phyloP scores from a whole-genome alignment of 1,140 invertebrate genomes.

The Drosophila yakuba region DNA sequence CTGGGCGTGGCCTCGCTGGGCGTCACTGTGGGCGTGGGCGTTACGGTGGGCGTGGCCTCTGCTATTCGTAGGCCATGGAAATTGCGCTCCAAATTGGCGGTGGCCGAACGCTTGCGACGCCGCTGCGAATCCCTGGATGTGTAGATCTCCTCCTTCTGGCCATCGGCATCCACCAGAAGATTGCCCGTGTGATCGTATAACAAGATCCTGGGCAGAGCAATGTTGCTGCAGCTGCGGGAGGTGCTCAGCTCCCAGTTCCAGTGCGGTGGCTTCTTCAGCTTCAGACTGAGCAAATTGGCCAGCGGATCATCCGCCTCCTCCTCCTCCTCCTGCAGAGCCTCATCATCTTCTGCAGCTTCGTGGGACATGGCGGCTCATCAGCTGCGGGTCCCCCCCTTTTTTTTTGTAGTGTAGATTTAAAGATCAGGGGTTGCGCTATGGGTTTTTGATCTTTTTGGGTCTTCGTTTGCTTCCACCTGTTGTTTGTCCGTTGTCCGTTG shows the following conservation, averaged over 20 bases:
- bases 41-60: slow-evolving; percentile 56
- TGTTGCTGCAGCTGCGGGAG: slow-evolving; percentile 85
- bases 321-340: slow-evolving; percentile 16
- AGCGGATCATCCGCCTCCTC: slow-evolving; percentile 42
- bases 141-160: slow-evolving; percentile 52
- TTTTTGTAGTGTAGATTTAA: neutral
- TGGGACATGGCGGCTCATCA: slow-evolving; percentile 52
- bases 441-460: neutral
- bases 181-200: slow-evolving; percentile 85
- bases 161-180: slow-evolving; percentile 84
- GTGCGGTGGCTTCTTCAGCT: slow-evolving; percentile 85
- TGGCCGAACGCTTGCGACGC: slow-evolving; percentile 61
- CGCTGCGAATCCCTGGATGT: slow-evolving; percentile 14
- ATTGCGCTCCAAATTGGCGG: slow-evolving; percentile 57
- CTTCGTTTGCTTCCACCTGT: slow-evolving; percentile 49
- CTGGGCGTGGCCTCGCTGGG: slow-evolving; percentile 43
- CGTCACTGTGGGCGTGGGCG: slow-evolving; percentile 41
- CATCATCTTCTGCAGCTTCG: slow-evolving; percentile 3
- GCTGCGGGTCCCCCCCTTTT: neutral
- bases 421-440: too few relatives aligned
- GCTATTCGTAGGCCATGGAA: slow-evolving; percentile 69
- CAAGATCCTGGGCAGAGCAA: slow-evolving; percentile 85
- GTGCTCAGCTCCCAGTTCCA: slow-evolving; percentile 86
- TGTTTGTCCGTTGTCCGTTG: slow-evolving; percentile 36
- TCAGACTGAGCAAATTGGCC: slow-evolving; percentile 82